phyloP scores from a whole-genome alignment of 2,797 vertebrate genomes.

The Fistularia tabacaria region DNA sequence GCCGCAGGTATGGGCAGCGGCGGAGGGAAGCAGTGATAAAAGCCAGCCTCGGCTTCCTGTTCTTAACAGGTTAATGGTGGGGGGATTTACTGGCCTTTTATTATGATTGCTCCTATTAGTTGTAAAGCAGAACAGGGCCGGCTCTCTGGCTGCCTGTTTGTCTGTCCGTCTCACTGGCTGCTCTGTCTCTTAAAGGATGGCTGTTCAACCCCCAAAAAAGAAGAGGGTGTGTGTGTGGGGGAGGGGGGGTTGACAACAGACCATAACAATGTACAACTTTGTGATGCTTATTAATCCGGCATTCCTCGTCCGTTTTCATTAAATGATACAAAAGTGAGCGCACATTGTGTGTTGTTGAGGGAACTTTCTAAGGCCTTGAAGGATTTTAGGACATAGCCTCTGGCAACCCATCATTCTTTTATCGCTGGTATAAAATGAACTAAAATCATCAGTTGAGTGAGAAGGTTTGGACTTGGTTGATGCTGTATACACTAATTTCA shows the following conservation, averaged over 20 bases:
- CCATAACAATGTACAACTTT: background rate
- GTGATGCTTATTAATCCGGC: background rate
- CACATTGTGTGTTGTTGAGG: too few relatives aligned
- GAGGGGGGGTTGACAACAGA: too few relatives aligned
- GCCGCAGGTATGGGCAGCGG: slow-evolving; percentile 48
- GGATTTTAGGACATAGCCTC: too few relatives aligned
- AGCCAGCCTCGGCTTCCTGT: slow-evolving; percentile 68
- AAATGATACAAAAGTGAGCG: too few relatives aligned
- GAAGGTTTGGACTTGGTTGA: too few relatives aligned
- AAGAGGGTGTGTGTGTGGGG: too few relatives aligned
- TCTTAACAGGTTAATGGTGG: slow-evolving; percentile 62
- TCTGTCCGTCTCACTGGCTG: slow-evolving; percentile 20
- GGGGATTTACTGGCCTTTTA: slow-evolving; percentile 69
- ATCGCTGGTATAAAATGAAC: too few relatives aligned
- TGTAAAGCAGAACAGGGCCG: slow-evolving; percentile 45
- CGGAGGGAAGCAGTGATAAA: slow-evolving; percentile 49
- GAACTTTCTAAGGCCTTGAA: too few relatives aligned
- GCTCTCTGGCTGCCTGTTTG: slow-evolving; percentile 21
- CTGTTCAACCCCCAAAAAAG: background rate
- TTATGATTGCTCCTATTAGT: slow-evolving; percentile 67
- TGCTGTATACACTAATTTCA: too few relatives aligned
- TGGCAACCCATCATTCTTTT: too few relatives aligned
- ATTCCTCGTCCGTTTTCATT: too few relatives aligned
- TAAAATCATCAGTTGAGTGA: too few relatives aligned
- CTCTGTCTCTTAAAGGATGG: background rate